Conservation (phyloP, 1,140 invertebrate genomes). For the Mercenaria mercenaria region DNA sequence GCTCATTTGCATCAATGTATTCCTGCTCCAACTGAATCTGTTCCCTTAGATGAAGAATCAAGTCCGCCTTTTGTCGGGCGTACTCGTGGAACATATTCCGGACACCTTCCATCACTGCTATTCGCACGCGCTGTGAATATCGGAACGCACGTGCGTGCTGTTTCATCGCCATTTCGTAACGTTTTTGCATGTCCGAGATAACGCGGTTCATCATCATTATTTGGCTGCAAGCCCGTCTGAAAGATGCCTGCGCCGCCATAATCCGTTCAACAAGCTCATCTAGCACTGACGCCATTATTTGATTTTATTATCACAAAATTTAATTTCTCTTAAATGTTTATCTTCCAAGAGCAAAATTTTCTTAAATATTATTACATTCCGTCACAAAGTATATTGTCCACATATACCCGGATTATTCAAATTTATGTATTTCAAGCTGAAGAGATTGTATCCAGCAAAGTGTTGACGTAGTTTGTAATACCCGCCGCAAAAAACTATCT, state of each 20-base stretch:
- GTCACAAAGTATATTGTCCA: too few species aligned
- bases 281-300: not conserved
- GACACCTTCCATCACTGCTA: slow-evolving; percentile 79
- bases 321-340: not conserved
- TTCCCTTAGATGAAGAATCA: slow-evolving; percentile 74
- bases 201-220: slow-evolving; percentile 77
- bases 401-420: not conserved
- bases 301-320: not conserved
- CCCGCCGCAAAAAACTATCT: too few species aligned
- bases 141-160: slow-evolving; percentile 77
- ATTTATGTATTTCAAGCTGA: too few species aligned
- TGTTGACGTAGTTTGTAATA: too few species aligned
- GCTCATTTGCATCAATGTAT: not conserved
- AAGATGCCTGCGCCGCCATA: slow-evolving; percentile 72
- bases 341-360: not conserved
- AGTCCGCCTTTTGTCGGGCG: slow-evolving; percentile 77
- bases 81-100: slow-evolving; percentile 82
- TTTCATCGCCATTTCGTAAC: slow-evolving; percentile 77
- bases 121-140: slow-evolving; percentile 78
- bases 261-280: slow-evolving; percentile 43
- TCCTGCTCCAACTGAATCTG: slow-evolving; percentile 65
- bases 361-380: not conserved
- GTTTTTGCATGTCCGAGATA: slow-evolving; percentile 75
- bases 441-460: too few species aligned
- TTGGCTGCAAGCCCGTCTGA: slow-evolving; percentile 77